A percentile compares a stretch with the other conserved stretches of the same genome.
Conservation (phyloP, 2,888 invertebrate species). For the Eilema depressum region DNA sequence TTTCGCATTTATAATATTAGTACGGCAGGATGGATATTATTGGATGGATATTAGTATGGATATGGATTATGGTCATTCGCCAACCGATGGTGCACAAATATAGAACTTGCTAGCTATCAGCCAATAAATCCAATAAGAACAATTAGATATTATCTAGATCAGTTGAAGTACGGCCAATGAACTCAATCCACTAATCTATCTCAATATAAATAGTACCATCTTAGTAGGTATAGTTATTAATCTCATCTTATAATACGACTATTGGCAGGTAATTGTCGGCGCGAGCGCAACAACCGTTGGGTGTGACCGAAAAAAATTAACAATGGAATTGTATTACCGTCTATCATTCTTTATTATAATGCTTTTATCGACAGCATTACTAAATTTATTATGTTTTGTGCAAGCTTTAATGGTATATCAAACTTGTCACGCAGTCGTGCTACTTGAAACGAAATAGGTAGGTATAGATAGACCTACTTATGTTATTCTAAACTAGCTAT, state of each 20-base stretch:
- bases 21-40: too few species aligned
- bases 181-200: not conserved
- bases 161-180: not conserved
- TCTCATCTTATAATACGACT: not conserved
- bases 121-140: not conserved
- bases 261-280: conserved; percentile 34
- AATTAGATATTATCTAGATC: not conserved
- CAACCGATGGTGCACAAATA: too few species aligned
- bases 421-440: conserved; percentile 11
- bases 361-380: conserved; percentile 19
- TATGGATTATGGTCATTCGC: too few species aligned
- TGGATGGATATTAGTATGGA: too few species aligned
- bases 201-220: not conserved
- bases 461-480: too few species aligned
- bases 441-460: not conserved
- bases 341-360: conserved; percentile 26
- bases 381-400: conserved; percentile 21
- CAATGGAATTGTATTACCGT: conserved; percentile 34
- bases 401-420: conserved; percentile 31
- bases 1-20: too few species aligned
- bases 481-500: not conserved
- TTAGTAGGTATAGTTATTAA: not conserved
- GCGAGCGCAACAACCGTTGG: conserved; percentile 61
- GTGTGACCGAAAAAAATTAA: conserved; percentile 36
- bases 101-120: not conserved